These are phyloP conservation scores for Falco rusticolus DNA, from an alignment of 2,797 vertebrate species.

Conservation along the genomic window DNA sequence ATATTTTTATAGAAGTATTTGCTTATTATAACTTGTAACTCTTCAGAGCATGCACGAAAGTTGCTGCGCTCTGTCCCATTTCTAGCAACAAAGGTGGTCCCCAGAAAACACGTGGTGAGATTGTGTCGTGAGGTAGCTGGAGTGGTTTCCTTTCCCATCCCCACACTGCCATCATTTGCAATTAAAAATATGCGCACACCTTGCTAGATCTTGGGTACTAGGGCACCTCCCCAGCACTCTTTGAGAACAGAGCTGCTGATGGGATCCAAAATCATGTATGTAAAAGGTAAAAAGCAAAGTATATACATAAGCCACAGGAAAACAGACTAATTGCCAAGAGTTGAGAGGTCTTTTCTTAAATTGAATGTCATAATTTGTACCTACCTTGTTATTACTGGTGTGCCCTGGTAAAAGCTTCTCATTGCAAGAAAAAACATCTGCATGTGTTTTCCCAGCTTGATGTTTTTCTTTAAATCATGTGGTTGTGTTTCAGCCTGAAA, in stretches of 20 bases:
- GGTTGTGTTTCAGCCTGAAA: neutral
- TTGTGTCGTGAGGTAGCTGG: neutral
- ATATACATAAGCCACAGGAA: neutral
- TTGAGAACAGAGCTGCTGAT: neutral
- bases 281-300: neutral
- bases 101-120: neutral
- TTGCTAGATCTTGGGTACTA: accelerated
- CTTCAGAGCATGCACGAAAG: neutral
- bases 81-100: neutral
- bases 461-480: neutral
- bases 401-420: neutral
- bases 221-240: neutral
- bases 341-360: neutral
- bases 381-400: neutral
- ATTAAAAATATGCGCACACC: neutral
- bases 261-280: neutral
- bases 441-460: neutral
- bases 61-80: neutral
- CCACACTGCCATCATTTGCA: accelerated
- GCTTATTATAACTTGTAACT: neutral
- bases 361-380: neutral
- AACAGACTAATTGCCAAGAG: neutral
- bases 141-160: neutral
- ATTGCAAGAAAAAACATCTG: neutral
- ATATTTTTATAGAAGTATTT: neutral